A percentile compares a stretch with the other conserved stretches of the same genome.
Conservation (phyloP, 2,888 invertebrate genomes). For the Megaustenia siamemsis region DNA sequence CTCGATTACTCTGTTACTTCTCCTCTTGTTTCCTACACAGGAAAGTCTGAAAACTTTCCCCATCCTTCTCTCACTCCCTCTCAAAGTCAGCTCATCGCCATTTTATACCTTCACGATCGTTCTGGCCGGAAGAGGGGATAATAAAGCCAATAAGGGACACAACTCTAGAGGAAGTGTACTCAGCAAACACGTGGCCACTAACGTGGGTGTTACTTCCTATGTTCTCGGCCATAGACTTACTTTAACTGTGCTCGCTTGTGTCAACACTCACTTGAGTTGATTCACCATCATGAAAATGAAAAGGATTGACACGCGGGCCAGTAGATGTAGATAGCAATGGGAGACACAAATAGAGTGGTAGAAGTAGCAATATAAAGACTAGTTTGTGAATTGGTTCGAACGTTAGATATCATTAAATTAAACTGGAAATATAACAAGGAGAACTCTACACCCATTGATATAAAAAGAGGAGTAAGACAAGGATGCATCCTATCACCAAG, state of each 20-base stretch:
- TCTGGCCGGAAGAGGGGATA: neutral
- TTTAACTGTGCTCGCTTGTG: neutral
- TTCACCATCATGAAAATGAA: neutral
- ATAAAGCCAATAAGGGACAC: neutral
- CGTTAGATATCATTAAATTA: no score
- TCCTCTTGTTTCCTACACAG: no score
- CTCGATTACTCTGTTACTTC: no score
- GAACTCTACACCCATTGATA: no score
- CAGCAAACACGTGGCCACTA: neutral
- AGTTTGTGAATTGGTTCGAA: no score
- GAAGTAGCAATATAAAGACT: no score
- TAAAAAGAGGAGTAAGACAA: no score
- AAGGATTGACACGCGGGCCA: neutral
- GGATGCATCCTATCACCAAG: no score
- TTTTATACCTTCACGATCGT: neutral
- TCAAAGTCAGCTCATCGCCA: neutral
- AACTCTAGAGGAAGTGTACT: neutral
- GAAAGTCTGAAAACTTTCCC: no score
- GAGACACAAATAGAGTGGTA: no score
- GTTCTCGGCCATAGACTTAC: neutral
- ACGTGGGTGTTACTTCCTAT: neutral
- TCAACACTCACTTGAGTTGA: neutral
- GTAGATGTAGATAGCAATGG: no score
- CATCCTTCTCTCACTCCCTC: neutral
- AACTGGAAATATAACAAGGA: no score